Conservation (phyloP, 2,113 vertebrate species). For the Thymallus thymallus region DNA sequence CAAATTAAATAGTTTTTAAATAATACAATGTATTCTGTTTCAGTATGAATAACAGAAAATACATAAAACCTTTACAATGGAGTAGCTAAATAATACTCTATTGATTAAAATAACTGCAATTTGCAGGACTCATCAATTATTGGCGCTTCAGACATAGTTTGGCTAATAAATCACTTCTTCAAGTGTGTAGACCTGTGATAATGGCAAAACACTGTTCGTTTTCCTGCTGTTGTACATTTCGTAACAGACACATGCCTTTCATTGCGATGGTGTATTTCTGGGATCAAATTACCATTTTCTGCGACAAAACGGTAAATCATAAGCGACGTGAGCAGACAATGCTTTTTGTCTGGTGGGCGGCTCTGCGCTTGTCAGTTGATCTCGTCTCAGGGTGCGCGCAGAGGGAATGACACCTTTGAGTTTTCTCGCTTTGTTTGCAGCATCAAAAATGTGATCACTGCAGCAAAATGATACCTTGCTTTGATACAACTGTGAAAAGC, state of each 20-base stretch:
- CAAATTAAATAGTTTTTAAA: neutral
- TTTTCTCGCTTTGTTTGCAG: slow-evolving; percentile 22
- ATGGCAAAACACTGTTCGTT: neutral
- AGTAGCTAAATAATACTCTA: no score
- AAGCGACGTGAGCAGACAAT: slow-evolving; percentile 69
- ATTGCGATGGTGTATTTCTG: slow-evolving; percentile 48
- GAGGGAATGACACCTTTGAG: slow-evolving; percentile 43
- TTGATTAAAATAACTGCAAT: no score
- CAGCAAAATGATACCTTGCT: neutral
- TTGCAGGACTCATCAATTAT: neutral
- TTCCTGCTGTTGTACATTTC: neutral
- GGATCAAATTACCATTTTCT: slow-evolving; percentile 72
- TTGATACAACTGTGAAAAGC: neutral
- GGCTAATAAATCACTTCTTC: slow-evolving; percentile 11
- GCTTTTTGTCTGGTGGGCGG: slow-evolving; percentile 68
- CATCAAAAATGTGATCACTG: slow-evolving; percentile 28
- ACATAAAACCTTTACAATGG: no score
- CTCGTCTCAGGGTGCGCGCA: slow-evolving; percentile 44
- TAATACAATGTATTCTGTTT: neutral
- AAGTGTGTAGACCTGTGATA: neutral
- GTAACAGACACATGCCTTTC: neutral
- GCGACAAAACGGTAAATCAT: slow-evolving; percentile 71
- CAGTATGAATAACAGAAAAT: neutral
- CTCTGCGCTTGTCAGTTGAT: slow-evolving; percentile 60
- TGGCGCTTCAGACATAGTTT: neutral